These are phyloP conservation scores for Neoscelio sp. DNA, from an alignment of 2,888 invertebrate genomes.

Conservation along the genomic window DNA sequence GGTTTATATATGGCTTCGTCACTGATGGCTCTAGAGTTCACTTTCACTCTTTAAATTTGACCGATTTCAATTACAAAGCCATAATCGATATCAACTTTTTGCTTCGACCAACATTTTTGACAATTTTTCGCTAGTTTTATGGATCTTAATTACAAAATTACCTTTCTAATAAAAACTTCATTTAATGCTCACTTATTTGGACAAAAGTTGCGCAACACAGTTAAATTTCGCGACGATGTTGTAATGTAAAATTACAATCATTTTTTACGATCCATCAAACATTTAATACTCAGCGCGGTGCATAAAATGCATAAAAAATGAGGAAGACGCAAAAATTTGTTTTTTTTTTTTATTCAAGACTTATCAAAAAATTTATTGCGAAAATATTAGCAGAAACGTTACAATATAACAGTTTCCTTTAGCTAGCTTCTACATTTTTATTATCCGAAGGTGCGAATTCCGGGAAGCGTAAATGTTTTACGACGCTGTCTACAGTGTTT, in stretches of 20 bases:
- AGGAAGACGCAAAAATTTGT: conserved; percentile 2
- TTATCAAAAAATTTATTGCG: conserved; percentile 15
- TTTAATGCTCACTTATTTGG: background rate
- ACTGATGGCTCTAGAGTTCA: background rate
- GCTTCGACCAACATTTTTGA: background rate
- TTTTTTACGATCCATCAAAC: conserved; percentile 22
- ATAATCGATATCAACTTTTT: too few species aligned
- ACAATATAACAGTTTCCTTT: conserved; percentile 27
- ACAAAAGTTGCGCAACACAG: background rate
- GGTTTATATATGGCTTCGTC: too few species aligned
- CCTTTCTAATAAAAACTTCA: conserved; percentile 13
- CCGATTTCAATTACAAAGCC: conserved; percentile 12
- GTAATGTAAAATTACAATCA: conserved; percentile 7
- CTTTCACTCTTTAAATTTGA: conserved; percentile 34
- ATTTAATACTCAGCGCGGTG: background rate
- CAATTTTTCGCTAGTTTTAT: background rate
- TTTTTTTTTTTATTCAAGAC: background rate
- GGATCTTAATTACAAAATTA: background rate
- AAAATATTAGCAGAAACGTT: conserved; percentile 24
- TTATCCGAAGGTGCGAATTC: conserved; percentile 29
- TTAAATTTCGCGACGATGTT: conserved; percentile 15
- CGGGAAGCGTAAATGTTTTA: conserved; percentile 13
- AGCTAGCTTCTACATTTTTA: conserved; percentile 13
- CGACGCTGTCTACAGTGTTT: background rate
- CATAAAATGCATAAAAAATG: conserved; percentile 29